These are phyloP conservation scores for Ctenomys sociabilis DNA, from an alignment of 2,113 vertebrate species.

Conservation along the genomic window DNA sequence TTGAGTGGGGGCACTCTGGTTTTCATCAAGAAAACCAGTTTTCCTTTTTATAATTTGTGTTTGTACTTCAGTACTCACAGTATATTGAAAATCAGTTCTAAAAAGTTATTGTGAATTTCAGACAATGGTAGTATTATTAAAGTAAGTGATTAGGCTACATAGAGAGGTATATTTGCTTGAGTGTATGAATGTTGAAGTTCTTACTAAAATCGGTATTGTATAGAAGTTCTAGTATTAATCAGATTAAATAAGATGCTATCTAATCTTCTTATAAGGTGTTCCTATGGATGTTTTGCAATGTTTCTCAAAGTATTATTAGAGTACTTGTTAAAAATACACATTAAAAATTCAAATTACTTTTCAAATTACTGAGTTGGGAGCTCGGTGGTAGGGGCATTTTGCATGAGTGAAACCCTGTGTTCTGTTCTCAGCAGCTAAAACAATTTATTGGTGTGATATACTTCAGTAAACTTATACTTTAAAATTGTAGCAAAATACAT, in stretches of 20 bases:
- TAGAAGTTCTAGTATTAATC: constrained; percentile 21
- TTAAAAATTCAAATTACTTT: constrained; percentile 35
- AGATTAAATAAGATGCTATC: constrained; percentile 1
- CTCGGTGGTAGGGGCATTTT: not conserved
- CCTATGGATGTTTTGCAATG: constrained; percentile 19
- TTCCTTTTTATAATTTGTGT: constrained; percentile 14
- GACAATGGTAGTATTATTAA: constrained; percentile 46
- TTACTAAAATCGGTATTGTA: constrained; percentile 38
- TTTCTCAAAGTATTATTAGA: constrained; percentile 28
- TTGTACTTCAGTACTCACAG: not conserved
- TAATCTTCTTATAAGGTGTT: not conserved
- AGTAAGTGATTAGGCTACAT: not conserved
- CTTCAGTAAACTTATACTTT: not conserved
- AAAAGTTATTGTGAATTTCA: constrained; percentile 46
- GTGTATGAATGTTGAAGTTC: constrained; percentile 38
- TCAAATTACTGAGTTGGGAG: not conserved
- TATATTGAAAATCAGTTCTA: constrained; percentile 14
- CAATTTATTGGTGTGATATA: not conserved
- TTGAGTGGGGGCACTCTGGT: not conserved
- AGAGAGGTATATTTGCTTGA: constrained; percentile 46
- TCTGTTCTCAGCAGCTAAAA: not conserved
- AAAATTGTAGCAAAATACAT: not conserved
- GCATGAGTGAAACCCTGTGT: not conserved
- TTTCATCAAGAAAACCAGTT: constrained; percentile 27
- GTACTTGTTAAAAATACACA: constrained; percentile 33